Evolutionary conservation across 2,888 invertebrate species (phyloP), one percentile per base, ranked within the genome.

Genomic region (Hyalella azteca): DNA sequence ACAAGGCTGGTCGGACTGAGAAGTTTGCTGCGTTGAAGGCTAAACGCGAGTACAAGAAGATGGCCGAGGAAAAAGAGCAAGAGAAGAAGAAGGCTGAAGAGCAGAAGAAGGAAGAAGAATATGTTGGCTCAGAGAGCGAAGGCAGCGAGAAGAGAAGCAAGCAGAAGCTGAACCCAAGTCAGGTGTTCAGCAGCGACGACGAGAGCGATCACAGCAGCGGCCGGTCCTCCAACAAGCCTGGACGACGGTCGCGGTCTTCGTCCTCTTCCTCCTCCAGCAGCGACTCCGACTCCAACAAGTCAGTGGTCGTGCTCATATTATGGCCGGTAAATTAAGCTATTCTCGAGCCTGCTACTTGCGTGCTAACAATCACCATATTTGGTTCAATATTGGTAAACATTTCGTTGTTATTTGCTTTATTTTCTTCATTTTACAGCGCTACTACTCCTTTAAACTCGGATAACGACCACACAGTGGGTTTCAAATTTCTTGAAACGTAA

Each of bases 1-100:
- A 93, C 86, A 91, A 93, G 86, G 93, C 93, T 5, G 92, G 93
- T 87, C 88, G 89, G 9, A 95, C 96, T 87, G 95, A 96, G 81
- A 91, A 97, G 78, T 94, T 95, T 81, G 95, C 94, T 87, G 98
- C 98, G 0, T 96, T 99, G 2, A 93, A 96, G 85, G 96, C 96
- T 0, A 92, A 95, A 86, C 88, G 98, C 0, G 97, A 97, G 88
- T 97, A 97, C 79, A 95, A 95, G 78, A 75, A 75, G 45, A 75
- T 75, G 26, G 75, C 75, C n/a, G 88, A 89, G 80, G 87, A 89
- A 83, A 89, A 89, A 40, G 89, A 90, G 78, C 85, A 86, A 78
- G 88, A 75, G 22, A 75, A 75, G 45, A 40, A 41, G 75, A 41
- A 75, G 45, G 45, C 66, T 36, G 66, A 66, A 7, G 66, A 66